These are phyloP conservation scores for Polyploca ridens DNA, from an alignment of 2,888 invertebrate species.

Conservation along the genomic window DNA sequence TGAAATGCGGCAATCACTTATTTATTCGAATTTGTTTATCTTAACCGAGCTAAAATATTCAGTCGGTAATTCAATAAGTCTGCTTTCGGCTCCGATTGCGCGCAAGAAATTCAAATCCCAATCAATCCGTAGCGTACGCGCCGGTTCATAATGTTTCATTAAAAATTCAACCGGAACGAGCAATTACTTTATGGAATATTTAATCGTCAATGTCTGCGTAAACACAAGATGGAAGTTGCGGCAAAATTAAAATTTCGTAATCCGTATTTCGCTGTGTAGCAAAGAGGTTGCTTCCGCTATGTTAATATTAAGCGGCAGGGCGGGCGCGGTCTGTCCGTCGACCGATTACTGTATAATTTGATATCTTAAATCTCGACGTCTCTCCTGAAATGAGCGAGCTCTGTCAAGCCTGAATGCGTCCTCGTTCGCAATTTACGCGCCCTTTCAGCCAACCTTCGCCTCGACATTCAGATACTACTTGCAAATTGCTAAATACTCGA, in stretches of 20 bases:
- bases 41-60: conserved; percentile 68
- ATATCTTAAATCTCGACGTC: conserved; percentile 76
- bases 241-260: conserved; percentile 76
- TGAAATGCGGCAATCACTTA: conserved; percentile 44
- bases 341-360: conserved; percentile 79
- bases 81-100: conserved; percentile 64
- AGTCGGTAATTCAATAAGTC: conserved; percentile 72
- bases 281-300: conserved; percentile 72
- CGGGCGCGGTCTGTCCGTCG: conserved; percentile 54
- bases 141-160: conserved; percentile 74
- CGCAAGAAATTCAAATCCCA: conserved; percentile 79
- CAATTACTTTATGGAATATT: conserved; percentile 80
- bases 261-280: conserved; percentile 65
- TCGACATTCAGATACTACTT: conserved; percentile 48
- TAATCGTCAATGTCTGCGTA: conserved; percentile 73
- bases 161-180: conserved; percentile 77
- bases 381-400: conserved; percentile 61
- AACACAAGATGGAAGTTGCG: conserved; percentile 71
- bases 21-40: conserved; percentile 67
- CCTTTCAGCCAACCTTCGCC: conserved; percentile 64
- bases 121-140: conserved; percentile 72
- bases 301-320: conserved; percentile 70
- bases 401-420: conserved; percentile 71
- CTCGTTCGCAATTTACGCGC: conserved; percentile 74
- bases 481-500: conserved; percentile 49